Conservation (phyloP, 2,888 invertebrate genomes). For the Clitarchus hookeri region DNA sequence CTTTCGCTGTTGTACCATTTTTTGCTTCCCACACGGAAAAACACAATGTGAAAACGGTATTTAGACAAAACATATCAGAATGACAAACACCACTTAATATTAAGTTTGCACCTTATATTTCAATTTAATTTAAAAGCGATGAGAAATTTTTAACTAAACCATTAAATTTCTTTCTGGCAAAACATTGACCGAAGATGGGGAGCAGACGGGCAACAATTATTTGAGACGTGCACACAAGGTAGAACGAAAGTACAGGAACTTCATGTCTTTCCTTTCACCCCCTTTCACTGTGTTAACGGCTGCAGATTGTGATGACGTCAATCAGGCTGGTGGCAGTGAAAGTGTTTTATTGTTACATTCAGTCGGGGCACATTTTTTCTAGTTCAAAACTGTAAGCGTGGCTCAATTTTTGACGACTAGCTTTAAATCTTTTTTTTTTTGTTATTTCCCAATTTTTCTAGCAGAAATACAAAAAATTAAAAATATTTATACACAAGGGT, state of each 20-base stretch:
- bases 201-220: neutral
- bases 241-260: neutral
- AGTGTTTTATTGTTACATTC: neutral
- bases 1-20: neutral
- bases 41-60: neutral
- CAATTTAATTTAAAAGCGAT: neutral
- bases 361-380: neutral
- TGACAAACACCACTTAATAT: no score
- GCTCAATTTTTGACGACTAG: neutral
- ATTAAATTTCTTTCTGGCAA: neutral
- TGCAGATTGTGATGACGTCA: neutral
- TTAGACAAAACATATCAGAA: no score
- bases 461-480: no score
- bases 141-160: neutral
- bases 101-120: neutral
- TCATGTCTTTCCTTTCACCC: constrained; percentile 1
- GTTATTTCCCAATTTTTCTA: no score
- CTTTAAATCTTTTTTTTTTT: no score
- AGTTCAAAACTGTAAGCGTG: neutral
- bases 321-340: neutral
- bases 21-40: neutral
- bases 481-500: no score
- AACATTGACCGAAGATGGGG: neutral
- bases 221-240: neutral
- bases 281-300: neutral